These are phyloP conservation scores for Alethe castanea DNA, from an alignment of 2,113 vertebrate species.

Conservation along the genomic window DNA sequence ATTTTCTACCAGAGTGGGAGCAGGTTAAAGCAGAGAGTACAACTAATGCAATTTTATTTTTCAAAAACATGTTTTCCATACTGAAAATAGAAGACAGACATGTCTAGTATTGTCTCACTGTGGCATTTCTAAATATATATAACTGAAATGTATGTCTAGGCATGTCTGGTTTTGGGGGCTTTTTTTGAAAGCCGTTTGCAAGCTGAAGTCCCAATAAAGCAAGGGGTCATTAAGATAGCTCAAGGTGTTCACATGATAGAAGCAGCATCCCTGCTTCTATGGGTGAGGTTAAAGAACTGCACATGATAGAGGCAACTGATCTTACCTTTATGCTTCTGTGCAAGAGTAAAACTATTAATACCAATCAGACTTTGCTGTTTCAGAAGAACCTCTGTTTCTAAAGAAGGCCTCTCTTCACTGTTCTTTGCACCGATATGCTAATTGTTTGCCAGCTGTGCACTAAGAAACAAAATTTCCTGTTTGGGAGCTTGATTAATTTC, in stretches of 20 bases:
- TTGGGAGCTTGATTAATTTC: neutral
- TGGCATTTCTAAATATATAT: neutral
- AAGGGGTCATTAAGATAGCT: neutral
- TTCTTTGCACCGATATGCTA: accelerated
- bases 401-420: neutral
- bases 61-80: neutral
- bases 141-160: neutral
- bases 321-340: neutral
- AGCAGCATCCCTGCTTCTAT: neutral
- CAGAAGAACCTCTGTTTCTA: neutral
- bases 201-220: neutral
- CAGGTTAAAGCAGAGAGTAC: neutral
- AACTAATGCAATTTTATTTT: neutral
- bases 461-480: neutral
- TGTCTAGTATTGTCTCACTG: neutral
- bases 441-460: neutral
- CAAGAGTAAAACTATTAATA: neutral
- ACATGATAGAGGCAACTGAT: accelerated
- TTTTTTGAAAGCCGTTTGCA: neutral
- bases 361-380: neutral
- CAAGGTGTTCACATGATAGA: neutral
- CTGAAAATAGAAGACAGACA: conserved; percentile 21
- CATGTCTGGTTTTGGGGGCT: neutral
- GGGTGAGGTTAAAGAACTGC: neutral
- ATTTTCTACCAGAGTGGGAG: neutral